A percentile compares a stretch with the other conserved stretches of the same genome.
phyloP scores from a whole-genome alignment of 2,797 vertebrate species.

The Coregonus sp. region DNA sequence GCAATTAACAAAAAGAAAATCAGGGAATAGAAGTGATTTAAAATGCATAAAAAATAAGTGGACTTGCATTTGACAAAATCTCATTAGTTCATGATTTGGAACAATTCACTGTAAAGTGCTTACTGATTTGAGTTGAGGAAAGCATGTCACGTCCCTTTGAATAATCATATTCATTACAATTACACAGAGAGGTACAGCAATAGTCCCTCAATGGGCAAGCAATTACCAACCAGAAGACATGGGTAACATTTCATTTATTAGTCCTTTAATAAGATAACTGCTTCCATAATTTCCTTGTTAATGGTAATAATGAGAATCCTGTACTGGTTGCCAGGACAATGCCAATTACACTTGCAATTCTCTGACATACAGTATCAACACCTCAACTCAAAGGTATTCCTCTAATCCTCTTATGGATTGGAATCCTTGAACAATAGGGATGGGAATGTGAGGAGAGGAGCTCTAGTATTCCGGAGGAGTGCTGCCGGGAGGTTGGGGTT shows the following conservation, averaged over 20 bases:
- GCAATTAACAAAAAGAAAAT: constrained; percentile 51
- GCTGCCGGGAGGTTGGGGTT: constrained; percentile 33
- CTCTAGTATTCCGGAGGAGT: constrained; percentile 51
- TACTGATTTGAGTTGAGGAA: constrained; percentile 71
- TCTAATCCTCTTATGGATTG: constrained; percentile 63
- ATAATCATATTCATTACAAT: constrained; percentile 45
- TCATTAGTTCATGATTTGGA: constrained; percentile 76
- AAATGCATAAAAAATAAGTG: constrained; percentile 79
- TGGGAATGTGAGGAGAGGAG: constrained; percentile 57
- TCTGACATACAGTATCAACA: constrained; percentile 77
- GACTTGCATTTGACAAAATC: constrained; percentile 74
- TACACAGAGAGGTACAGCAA: constrained; percentile 65
- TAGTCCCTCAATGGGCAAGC: constrained; percentile 67
- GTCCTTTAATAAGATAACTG: constrained; percentile 83
- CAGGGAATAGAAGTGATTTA: constrained; percentile 48
- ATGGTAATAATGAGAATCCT: constrained; percentile 73
- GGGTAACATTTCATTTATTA: constrained; percentile 78
- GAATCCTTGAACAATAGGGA: constrained; percentile 69
- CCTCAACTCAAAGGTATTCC: constrained; percentile 70
- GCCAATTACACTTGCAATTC: constrained; percentile 74
- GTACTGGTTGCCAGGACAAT: constrained; percentile 73
- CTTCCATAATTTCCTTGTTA: constrained; percentile 75
- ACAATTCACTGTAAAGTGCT: constrained; percentile 80
- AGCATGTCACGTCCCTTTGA: constrained; percentile 73
- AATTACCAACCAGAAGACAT: constrained; percentile 81